Conservation (phyloP, 2,113 vertebrate genomes). For the Blennius ocellaris region DNA sequence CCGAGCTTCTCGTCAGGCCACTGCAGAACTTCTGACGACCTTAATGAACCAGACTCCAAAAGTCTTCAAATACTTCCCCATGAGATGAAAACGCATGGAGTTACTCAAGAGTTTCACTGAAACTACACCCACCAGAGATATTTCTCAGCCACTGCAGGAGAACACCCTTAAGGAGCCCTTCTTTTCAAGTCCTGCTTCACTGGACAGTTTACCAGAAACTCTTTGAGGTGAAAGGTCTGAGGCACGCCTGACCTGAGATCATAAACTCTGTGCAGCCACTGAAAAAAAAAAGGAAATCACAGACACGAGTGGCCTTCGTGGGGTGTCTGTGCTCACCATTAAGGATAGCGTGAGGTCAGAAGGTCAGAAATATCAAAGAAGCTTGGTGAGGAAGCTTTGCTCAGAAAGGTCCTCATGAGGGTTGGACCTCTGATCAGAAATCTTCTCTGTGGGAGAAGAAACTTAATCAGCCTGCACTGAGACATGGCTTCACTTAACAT, state of each 20-base stretch:
- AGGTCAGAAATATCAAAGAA: neutral
- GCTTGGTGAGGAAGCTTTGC: neutral
- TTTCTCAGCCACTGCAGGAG: neutral
- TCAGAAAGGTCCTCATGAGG: neutral
- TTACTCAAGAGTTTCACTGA: neutral
- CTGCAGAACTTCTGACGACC: neutral
- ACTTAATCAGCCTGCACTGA: conserved; percentile 3
- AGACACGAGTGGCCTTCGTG: neutral
- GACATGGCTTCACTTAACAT: neutral
- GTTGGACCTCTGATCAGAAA: neutral
- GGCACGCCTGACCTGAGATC: neutral
- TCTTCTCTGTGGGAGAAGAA: neutral
- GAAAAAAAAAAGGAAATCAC: neutral
- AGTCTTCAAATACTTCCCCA: neutral
- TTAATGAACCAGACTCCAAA: neutral
- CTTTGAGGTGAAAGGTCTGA: neutral
- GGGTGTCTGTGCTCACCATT: neutral
- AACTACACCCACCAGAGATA: neutral
- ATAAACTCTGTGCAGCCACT: neutral
- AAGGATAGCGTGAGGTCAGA: neutral
- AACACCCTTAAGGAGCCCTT: neutral
- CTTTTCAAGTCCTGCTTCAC: neutral
- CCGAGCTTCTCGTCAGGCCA: neutral
- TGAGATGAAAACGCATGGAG: neutral
- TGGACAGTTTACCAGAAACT: conserved; percentile 11